Base-by-base conservation (phyloP, 2,888 invertebrate species). In the Caenorhabditis sp. region DNA sequence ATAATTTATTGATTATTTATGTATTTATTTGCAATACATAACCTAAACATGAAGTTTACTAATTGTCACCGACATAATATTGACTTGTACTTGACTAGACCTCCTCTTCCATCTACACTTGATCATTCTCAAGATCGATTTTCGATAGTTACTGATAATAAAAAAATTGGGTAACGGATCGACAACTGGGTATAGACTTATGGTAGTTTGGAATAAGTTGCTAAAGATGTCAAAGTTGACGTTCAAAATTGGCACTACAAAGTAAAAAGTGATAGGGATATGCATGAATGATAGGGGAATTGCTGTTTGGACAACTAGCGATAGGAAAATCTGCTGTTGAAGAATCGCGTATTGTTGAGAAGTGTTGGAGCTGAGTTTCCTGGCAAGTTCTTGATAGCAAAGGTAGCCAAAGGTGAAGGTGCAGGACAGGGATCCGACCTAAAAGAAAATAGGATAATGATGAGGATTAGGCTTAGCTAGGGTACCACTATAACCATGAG, bases 161-260 rank as follows among this genome's bases (percentile, higher is more conserved):
- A 47, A 47, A 47, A 47, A 47, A 18, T 47, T 47, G 47, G 47
- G 47, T 11, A 47, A 20, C 4, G 47, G 47, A 20, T 47, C 47
- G 6, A 47, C 18, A 47, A 11, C 47, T 20, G 47, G 47, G 18
- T 47, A 47, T 18, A 47, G 20, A 4, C 8, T 9, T 4, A 47
- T 47, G 47, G 18, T 47, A 5, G 47, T 47, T 47, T 47, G 47
- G 9, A 47, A 47, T 6, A 47, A 47, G 3, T 18, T 18, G 47
- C 47, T 47, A 11, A 47, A 47, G 3, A 47, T 18, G 18, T 47
- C 47, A 47, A 47, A 47, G 18, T 47, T 47, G 18, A 47, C n/a
- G 47, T 47, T 47, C 18, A 47, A 9, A 47, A 47, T 47, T 3
- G 47, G 47, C 2, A 47, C 47, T 9, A 47, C 47, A 47, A 53